A percentile compares a stretch with the other conserved stretches of the same genome.
Evolutionary conservation across 1,140 invertebrate genomes (phyloP).

Genomic region (Chelonus insularis): DNA sequence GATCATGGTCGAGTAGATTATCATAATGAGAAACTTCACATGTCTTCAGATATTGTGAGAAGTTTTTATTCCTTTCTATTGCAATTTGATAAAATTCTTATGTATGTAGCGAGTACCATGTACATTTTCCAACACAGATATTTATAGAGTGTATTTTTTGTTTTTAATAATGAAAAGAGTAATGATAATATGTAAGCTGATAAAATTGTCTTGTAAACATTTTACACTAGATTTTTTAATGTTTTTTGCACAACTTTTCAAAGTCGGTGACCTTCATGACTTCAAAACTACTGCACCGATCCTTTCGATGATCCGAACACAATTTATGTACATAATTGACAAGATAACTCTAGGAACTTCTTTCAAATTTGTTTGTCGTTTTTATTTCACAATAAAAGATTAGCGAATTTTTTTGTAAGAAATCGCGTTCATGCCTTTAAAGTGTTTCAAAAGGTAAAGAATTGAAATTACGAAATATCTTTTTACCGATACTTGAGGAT

Average conservation of each 20-base stretch:
- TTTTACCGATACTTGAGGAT: neutral
- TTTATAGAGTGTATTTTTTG: no score
- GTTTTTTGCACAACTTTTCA: neutral
- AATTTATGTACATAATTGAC: neutral
- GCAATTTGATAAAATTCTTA: no score
- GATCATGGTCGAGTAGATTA: no score
- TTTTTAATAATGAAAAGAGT: no score
- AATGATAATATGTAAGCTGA: neutral
- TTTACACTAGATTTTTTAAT: neutral
- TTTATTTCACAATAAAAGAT: neutral
- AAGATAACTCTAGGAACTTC: neutral
- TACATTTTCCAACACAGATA: no score
- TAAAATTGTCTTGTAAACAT: slow-evolving; percentile 3
- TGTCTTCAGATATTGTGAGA: no score
- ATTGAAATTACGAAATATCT: neutral
- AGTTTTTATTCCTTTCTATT: no score
- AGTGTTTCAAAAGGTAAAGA: neutral
- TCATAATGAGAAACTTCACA: no score
- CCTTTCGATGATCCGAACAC: neutral
- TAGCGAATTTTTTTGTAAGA: neutral
- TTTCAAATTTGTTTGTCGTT: neutral
- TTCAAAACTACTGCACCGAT: neutral
- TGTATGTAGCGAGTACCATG: no score
- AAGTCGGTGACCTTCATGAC: neutral
- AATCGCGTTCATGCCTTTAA: neutral